These are phyloP conservation scores for Tetanocera ferruginea DNA, from an alignment of 2,888 invertebrate genomes.

Conservation along the genomic window DNA sequence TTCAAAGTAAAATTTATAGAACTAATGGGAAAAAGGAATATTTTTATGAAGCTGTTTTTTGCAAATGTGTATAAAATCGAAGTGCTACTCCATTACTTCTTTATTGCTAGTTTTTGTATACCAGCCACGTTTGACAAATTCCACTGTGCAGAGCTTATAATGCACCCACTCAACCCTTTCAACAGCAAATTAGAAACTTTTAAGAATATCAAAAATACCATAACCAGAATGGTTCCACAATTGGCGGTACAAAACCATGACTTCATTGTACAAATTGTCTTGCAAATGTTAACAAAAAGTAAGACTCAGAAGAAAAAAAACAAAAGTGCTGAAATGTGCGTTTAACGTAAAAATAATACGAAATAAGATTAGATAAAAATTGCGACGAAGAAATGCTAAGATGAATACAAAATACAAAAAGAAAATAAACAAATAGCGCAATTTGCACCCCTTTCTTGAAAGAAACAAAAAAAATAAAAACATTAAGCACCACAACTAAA, in stretches of 20 bases:
- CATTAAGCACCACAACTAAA: not conserved
- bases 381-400: slow-evolving; percentile 48
- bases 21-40: too few relatives aligned
- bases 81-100: too few relatives aligned
- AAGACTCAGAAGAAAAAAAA: slow-evolving; percentile 9
- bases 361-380: slow-evolving; percentile 63
- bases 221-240: not conserved
- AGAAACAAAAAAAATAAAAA: slow-evolving; percentile 2
- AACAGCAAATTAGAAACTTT: not conserved
- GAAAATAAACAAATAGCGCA: slow-evolving; percentile 59
- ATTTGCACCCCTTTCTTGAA: slow-evolving; percentile 61
- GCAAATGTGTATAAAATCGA: too few relatives aligned
- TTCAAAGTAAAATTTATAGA: too few relatives aligned
- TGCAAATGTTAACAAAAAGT: slow-evolving; percentile 6
- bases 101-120: too few relatives aligned
- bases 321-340: slow-evolving; percentile 59
- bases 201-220: slow-evolving; percentile 13
- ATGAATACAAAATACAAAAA: slow-evolving; percentile 54
- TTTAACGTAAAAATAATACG: slow-evolving; percentile 62
- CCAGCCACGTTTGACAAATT: not conserved
- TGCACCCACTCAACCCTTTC: slow-evolving; percentile 3
- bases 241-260: slow-evolving; percentile 2
- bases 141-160: not conserved
- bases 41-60: too few relatives aligned
- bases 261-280: slow-evolving; percentile 30